phyloP scores from a whole-genome alignment of 92 coral and sea anemone species.

The Palythoa caribaeorum region DNA sequence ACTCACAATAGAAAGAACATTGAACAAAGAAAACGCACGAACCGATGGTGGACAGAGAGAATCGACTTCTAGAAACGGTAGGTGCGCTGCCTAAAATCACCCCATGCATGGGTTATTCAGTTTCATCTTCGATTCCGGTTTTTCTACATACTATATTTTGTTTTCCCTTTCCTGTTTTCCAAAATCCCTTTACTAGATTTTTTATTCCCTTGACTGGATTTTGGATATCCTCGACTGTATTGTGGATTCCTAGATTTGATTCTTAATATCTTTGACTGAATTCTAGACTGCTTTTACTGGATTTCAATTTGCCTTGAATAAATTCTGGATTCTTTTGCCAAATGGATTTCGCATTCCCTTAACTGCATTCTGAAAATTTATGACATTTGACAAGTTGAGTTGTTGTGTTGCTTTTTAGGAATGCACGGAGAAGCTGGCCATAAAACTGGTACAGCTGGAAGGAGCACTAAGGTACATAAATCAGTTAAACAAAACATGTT shows the following conservation, averaged over 20 bases:
- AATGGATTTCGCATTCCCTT: background rate
- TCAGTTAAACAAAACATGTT: background rate
- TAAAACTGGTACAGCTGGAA: background rate
- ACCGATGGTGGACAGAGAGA: conserved; percentile 42
- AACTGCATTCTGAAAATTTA: background rate
- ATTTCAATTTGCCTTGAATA: background rate
- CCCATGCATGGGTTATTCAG: too few relatives aligned
- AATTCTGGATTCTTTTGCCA: background rate
- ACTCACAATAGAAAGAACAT: conserved; percentile 86
- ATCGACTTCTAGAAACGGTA: conserved; percentile 8
- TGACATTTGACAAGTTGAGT: background rate
- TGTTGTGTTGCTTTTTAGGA: background rate
- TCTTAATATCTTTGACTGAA: background rate
- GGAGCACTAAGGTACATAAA: conserved; percentile 9
- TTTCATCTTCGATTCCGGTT: background rate
- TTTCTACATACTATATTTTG: background rate
- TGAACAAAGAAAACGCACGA: conserved; percentile 64
- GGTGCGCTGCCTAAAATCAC: background rate
- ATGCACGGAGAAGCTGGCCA: conserved; percentile 13
- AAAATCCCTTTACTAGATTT: background rate
- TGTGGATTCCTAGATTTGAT: background rate
- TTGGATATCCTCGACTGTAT: background rate
- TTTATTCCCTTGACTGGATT: background rate
- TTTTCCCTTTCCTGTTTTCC: background rate
- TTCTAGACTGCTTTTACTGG: background rate